Conservation (phyloP, 2,113 vertebrate genomes). For the Rattus rattus region DNA sequence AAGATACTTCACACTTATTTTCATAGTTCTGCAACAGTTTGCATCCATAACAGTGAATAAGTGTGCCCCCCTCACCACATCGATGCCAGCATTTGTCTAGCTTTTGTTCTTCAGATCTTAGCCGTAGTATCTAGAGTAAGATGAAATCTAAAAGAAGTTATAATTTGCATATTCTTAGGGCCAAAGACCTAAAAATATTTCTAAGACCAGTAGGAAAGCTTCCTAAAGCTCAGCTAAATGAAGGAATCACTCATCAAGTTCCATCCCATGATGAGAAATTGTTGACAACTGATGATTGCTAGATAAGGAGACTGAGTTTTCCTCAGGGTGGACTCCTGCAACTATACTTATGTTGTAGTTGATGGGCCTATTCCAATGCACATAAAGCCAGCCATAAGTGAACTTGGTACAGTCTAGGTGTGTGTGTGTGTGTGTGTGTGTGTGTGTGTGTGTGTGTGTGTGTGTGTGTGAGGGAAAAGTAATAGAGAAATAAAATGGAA, state of each 20-base stretch:
- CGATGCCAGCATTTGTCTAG: not conserved
- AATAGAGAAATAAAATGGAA: not conserved
- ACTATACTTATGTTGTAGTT: not conserved
- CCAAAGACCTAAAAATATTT: not conserved
- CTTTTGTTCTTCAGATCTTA: not conserved
- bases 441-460: no score
- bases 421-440: no score
- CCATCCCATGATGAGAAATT: not conserved
- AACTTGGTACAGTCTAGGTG: not conserved
- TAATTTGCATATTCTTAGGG: not conserved
- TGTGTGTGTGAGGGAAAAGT: not conserved
- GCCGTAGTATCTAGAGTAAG: not conserved
- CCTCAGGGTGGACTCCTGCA: not conserved
- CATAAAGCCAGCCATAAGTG: not conserved
- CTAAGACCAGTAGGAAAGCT: not conserved
- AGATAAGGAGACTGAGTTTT: not conserved
- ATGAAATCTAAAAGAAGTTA: not conserved
- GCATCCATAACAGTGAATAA: not conserved
- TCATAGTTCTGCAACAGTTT: not conserved
- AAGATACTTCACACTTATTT: not conserved
- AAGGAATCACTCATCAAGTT: not conserved
- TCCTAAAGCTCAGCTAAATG: not conserved
- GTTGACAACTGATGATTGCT: not conserved
- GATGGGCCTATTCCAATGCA: not conserved
- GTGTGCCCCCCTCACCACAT: not conserved